Conservation (phyloP, 2,888 invertebrate genomes). For the Pollenia amentaria region DNA sequence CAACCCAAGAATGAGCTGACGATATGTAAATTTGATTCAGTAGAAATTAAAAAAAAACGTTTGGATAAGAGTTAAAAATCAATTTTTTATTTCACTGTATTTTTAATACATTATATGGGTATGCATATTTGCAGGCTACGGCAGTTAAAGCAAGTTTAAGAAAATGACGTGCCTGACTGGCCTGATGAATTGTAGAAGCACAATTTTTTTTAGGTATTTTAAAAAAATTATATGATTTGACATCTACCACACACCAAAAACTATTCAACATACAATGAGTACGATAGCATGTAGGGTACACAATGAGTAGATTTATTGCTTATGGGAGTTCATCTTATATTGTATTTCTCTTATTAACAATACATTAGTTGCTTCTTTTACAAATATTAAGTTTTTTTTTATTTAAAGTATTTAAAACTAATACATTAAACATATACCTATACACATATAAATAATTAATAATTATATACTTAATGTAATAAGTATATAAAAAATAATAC, state of each 20-base stretch:
- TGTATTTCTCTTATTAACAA: conserved; percentile 21
- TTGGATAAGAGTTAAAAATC: too few species aligned
- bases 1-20: too few species aligned
- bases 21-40: too few species aligned
- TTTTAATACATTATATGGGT: background rate
- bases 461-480: conserved; percentile 34
- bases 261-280: background rate
- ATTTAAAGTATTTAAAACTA: conserved; percentile 36
- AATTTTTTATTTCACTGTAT: too few species aligned
- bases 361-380: conserved; percentile 33
- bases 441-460: conserved; percentile 42
- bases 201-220: conserved; percentile 22
- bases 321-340: conserved; percentile 14
- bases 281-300: conserved; percentile 34
- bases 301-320: conserved; percentile 7
- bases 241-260: background rate
- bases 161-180: conserved; percentile 52
- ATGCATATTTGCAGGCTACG: conserved; percentile 23
- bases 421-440: conserved; percentile 32
- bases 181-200: conserved; percentile 14
- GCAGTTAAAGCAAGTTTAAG: conserved; percentile 30
- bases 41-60: too few species aligned
- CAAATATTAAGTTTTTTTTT: conserved; percentile 34
- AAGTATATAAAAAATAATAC: background rate
- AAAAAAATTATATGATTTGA: conserved; percentile 21